phyloP scores from a whole-genome alignment of 2,797 vertebrate genomes.

The Chaunax sp. region DNA sequence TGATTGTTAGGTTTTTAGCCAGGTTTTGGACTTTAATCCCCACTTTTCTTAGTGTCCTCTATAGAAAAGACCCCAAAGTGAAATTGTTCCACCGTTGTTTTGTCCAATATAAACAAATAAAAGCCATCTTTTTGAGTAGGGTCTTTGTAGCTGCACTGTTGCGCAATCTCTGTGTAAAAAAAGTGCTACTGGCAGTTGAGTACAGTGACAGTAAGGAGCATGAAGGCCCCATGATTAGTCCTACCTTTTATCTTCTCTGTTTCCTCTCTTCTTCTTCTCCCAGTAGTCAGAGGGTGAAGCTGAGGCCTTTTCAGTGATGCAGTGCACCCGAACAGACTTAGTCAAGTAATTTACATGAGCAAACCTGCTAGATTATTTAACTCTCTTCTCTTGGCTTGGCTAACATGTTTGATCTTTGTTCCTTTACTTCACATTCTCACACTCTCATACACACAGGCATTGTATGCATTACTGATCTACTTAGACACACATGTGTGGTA shows the following conservation, averaged over 20 bases:
- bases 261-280: background rate
- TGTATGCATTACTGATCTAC: background rate
- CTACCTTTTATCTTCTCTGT: background rate
- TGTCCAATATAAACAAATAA: too few relatives aligned
- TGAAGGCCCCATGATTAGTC: background rate
- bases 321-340: background rate
- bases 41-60: too few relatives aligned
- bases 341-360: background rate
- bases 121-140: too few relatives aligned
- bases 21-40: too few relatives aligned
- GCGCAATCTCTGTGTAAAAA: too few relatives aligned
- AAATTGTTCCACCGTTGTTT: too few relatives aligned
- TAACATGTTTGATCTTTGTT: background rate
- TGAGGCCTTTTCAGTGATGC: background rate
- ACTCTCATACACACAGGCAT: background rate
- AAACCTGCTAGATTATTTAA: background rate
- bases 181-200: too few relatives aligned
- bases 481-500: background rate
- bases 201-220: too few relatives aligned
- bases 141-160: too few relatives aligned
- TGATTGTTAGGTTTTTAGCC: too few relatives aligned
- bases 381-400: background rate
- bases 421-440: background rate
- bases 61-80: too few relatives aligned
- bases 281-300: background rate